A percentile compares a stretch with the other conserved stretches of the same genome.
These are phyloP conservation scores for Phorcus lineatus DNA, from an alignment of 2,888 invertebrate genomes.

Conservation along the genomic window DNA sequence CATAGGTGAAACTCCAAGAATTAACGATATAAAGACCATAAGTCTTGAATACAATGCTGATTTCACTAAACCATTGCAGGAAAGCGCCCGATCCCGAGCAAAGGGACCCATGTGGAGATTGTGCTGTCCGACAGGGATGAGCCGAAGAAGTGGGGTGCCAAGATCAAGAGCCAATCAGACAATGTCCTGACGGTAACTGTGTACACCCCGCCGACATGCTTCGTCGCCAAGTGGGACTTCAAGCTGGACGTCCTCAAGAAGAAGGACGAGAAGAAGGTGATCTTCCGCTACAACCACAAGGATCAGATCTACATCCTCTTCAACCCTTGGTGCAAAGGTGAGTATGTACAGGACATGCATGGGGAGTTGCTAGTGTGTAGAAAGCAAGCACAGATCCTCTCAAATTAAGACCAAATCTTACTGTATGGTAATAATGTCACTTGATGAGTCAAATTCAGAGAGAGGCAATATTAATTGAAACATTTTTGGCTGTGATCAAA, in stretches of 20 bases:
- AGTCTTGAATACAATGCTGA: too few relatives aligned
- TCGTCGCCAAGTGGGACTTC: slow-evolving; percentile 61
- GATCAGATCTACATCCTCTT: slow-evolving; percentile 86
- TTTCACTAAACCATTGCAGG: slow-evolving; percentile 43
- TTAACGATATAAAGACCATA: too few relatives aligned
- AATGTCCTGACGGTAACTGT: slow-evolving; percentile 47
- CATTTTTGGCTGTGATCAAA: too few relatives aligned
- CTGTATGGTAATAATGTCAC: too few relatives aligned
- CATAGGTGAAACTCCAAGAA: too few relatives aligned
- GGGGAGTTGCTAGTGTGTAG: too few relatives aligned
- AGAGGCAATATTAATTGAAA: too few relatives aligned
- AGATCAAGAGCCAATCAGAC: slow-evolving; percentile 35
- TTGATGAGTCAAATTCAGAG: too few relatives aligned
- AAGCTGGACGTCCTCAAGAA: slow-evolving; percentile 56
- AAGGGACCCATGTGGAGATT: slow-evolving; percentile 58
- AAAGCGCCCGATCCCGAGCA: slow-evolving; percentile 50
- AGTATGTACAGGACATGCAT: slow-evolving; percentile 39
- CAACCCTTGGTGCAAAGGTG: slow-evolving; percentile 93
- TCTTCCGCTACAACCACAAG: slow-evolving; percentile 48
- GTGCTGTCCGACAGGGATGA: slow-evolving; percentile 57
- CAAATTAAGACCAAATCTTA: too few relatives aligned
- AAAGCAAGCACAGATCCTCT: too few relatives aligned
- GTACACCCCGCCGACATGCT: slow-evolving; percentile 56
- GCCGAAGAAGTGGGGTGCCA: slow-evolving; percentile 60
- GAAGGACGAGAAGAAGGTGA: slow-evolving; percentile 31